Evolutionary conservation across 2,888 invertebrate genomes (phyloP).

Genomic region (Euspilapteryx auroguttella): DNA sequence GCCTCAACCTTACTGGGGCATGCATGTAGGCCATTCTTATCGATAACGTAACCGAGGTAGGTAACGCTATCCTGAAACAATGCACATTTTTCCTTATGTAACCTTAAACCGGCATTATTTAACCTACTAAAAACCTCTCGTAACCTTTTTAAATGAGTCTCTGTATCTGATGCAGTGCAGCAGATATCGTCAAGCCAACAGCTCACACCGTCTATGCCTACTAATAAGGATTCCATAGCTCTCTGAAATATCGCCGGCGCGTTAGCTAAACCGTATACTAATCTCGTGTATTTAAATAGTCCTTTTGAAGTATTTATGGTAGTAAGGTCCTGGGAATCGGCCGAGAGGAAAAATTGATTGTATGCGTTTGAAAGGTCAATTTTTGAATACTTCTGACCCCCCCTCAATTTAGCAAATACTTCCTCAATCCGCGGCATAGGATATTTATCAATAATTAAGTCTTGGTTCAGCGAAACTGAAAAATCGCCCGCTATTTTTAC

Average conservation of each 20-base stretch:
- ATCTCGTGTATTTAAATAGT: conserved; percentile 2
- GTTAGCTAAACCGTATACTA: too few relatives aligned
- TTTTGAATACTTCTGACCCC: conserved; percentile 10
- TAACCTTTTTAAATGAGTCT: conserved; percentile 3
- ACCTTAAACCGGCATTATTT: conserved; percentile 3
- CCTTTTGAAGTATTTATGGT: conserved; percentile 10
- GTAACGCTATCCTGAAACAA: conserved; percentile 4
- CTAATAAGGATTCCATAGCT: not conserved
- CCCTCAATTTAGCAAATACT: too few relatives aligned
- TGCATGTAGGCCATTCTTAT: conserved; percentile 3
- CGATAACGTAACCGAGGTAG: conserved; percentile 5
- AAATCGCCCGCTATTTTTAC: conserved; percentile 12
- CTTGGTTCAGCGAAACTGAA: conserved; percentile 11
- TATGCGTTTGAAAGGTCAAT: conserved; percentile 9
- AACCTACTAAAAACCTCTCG: conserved; percentile 1
- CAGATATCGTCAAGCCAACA: conserved; percentile 3
- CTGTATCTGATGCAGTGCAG: conserved; percentile 1
- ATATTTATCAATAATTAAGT: too few relatives aligned
- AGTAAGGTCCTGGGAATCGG: conserved; percentile 7
- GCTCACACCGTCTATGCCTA: too few relatives aligned
- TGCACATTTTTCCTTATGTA: conserved; percentile 5
- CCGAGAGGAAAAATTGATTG: conserved; percentile 8
- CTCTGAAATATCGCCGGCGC: conserved; percentile 3
- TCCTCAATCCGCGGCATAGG: too few relatives aligned
- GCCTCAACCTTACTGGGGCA: conserved; percentile 5